Percentiles rank a stretch among this genome's conserved stretches.
These are phyloP conservation scores for Pantherophis vulpinus DNA, from an alignment of 2,797 vertebrate species.

Conservation along the genomic window DNA sequence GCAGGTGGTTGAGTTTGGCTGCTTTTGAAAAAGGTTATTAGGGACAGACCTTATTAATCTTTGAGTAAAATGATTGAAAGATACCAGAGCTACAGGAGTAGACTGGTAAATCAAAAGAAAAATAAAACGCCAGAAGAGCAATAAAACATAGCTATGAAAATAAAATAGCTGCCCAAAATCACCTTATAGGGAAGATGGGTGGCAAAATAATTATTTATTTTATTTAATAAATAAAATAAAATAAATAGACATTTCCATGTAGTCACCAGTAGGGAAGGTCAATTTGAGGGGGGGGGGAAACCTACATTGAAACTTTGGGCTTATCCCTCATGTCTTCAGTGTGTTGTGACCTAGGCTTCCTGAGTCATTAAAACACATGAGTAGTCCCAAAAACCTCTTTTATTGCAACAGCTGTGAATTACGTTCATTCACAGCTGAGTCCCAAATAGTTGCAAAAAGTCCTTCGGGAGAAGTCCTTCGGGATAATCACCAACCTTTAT, in stretches of 20 bases:
- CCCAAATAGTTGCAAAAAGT: too few species aligned
- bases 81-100: background rate
- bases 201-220: background rate
- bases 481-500: too few species aligned
- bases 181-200: background rate
- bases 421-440: too few species aligned
- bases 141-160: background rate
- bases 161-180: background rate
- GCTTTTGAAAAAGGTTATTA: background rate
- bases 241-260: background rate
- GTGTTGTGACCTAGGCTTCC: too few species aligned
- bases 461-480: too few species aligned
- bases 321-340: background rate
- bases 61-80: background rate
- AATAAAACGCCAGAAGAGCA: background rate
- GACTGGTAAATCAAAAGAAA: background rate
- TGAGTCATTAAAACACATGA: too few species aligned
- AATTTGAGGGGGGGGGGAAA: accelerated
- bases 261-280: background rate
- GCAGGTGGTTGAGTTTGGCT: background rate
- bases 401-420: too few species aligned
- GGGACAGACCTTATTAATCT: background rate
- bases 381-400: too few species aligned
- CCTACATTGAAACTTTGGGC: background rate
- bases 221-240: background rate